Evolutionary conservation across 2,888 invertebrate genomes (phyloP).

Genomic region (Leptopilina drosophilae): DNA sequence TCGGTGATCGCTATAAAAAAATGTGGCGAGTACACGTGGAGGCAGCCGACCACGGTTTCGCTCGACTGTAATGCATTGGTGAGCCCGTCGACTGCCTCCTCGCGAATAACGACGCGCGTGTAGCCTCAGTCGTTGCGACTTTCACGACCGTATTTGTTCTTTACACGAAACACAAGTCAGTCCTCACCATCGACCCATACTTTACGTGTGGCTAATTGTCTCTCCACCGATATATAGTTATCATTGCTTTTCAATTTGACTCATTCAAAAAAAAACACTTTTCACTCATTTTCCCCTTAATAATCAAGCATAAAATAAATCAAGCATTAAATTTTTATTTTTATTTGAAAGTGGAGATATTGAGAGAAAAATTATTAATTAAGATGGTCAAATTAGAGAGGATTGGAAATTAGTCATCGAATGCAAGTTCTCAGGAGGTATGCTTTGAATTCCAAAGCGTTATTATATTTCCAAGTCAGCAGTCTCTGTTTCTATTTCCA

Average conservation of each 20-base stretch:
- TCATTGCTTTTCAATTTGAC: constrained; percentile 17
- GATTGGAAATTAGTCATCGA: background rate
- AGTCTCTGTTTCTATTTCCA: background rate
- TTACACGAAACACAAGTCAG: background rate
- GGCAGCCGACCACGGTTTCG: constrained; percentile 72
- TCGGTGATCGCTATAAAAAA: constrained; percentile 81
- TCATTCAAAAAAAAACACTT: background rate
- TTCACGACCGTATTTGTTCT: constrained; percentile 55
- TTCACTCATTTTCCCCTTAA: background rate
- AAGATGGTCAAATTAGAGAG: no score
- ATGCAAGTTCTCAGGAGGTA: background rate
- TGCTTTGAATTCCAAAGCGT: no score
- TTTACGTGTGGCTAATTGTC: constrained; percentile 19
- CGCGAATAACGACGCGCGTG: constrained; percentile 65
- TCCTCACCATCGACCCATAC: background rate
- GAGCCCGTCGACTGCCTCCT: constrained; percentile 68
- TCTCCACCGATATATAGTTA: background rate
- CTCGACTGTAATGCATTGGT: constrained; percentile 56
- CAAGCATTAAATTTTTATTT: no score
- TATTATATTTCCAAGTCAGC: no score
- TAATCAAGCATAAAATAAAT: no score
- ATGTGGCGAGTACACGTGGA: constrained; percentile 76
- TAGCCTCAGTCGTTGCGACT: constrained; percentile 56
- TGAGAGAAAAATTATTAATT: no score
- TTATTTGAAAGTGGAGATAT: no score